Evolutionary conservation across 2,113 vertebrate species (phyloP), one percentile per base, ranked within the genome.

Genomic region (Actinemys pallida): DNA sequence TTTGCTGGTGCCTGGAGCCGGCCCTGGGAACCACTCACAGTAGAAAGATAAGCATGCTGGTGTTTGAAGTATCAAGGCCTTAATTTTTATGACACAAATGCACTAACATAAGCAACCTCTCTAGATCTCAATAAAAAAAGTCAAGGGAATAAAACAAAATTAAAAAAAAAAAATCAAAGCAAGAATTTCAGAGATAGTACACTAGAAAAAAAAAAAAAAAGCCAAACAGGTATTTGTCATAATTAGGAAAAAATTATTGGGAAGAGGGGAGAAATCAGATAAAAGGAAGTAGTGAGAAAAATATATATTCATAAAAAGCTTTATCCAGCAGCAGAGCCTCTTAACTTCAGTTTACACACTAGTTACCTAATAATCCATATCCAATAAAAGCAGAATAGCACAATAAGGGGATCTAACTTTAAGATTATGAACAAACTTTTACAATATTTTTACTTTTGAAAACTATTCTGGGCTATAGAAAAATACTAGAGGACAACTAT

Each of bases 191-290:
- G 75, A 20, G 24, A 22, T 54, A 14, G 29, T 13, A 78, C 87
- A 83, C 27, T 83, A 87, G 93, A 50, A 80, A 3, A n/a, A 87
- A 85, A 29, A 76, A 11, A 57, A 65, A 59, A 8, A 59, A 10
- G 56, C 22, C 12, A 80, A 80, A 47, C 83, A 82, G 25, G 11
- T 45, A 45, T 6, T 50, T 62, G 56, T 16, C 56, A 57, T 0
- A 0, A 56, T 20, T 2, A 53, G 5, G 86, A 75, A 3, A 29
- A 2, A 57, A 31, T 14, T 80, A 22, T 79, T 84, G n/a, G 14
- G 35, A 53, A 79, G 25, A 87, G 45, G 25, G 0, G 22, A 39
- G 52, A 35, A 57, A 81, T 75, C 14, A 88, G 24, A 29, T 10
- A 54, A 83, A 56, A 5, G 84, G 8, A 12, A 49, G 53, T 80